Base-by-base conservation (phyloP, 2,888 invertebrate genomes). In the Andricus curvator region DNA sequence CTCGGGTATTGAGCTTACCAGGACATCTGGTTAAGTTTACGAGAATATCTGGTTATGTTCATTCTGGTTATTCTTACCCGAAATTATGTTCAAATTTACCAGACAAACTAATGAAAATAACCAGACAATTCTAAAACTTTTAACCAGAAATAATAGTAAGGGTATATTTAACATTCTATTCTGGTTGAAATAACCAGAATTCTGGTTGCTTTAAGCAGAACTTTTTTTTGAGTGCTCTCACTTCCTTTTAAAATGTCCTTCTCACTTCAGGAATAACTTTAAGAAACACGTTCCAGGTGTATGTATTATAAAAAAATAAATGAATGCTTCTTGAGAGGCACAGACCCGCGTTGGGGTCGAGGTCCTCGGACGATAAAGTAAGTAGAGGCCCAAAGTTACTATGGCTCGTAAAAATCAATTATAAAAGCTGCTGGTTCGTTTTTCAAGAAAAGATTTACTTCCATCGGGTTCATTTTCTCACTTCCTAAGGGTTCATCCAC, bases 361-460 rank as follows among this genome's bases (percentile, higher is more conserved):
- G 62, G 15, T 62, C 62, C 25, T 25, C 13, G 62, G 25, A 22
- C 25, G 62, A 62, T 62, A 62, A 62, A 62, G 25, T 62, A 62
- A 62, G 62, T 62, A 62, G 25, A 25, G 25, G 25, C 62, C 62
- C 15, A 25, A 62, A 62, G 62, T 62, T 62, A 62, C 62, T 13
- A 62, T 11, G 62, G 25, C 62, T 62, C 62, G 25, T 62, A 62
- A 62, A 62, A 62, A 62, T 62, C 62, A 62, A 62, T 62, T 62
- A 62, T 62, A 62, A 62, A 25, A 62, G 62, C 25, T 62, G 62
- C 62, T 6, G 62, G 62, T 62, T 62, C 62, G 25, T 62, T 62
- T 62, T 62, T 62, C 25, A 62, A 29, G 62, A 25, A 62, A 25
- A 62, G 62, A 62, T 62, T 62, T 62, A 62, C 62, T 25, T 25